Evolutionary conservation across 2,797 vertebrate species (phyloP), one percentile per base, ranked within the genome.

Genomic region (Cuculus canorus): DNA sequence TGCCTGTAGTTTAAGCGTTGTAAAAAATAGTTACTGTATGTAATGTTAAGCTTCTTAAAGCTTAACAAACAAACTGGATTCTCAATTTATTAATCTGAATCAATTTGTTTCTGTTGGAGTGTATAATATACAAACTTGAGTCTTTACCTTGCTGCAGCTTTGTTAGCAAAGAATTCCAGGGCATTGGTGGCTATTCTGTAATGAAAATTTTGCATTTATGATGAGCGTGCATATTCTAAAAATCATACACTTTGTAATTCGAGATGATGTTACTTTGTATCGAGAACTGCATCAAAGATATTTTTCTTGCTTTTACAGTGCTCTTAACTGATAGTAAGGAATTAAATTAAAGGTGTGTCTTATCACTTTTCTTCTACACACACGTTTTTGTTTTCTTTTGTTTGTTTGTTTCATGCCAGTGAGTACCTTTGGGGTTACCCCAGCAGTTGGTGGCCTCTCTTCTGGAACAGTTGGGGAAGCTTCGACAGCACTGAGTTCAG

Each of bases 401-500:
- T 96, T 94, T 94, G 82, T 86, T 97, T 97, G 95, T 97, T 97
- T 96, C 92, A 97, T 96, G 82, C 98, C 98, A 99, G 99, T 99
- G 98, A 99, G 99, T 98, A 99, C 99, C 27, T 99, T 99, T 80
- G 99, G 99, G 37, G 99, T 99, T 97, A 99, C 99, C 61, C 99
- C 99, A 65, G 97, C 99, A 65, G 99, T 99, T 95, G 99, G 99
- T 28, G 98, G 99, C 95, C 98, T 99, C 91, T 98, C 99, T n/a
- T 98, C 99, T 17, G 99, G 99, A 95, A 98, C 98, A 3, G 99
- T 99, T 69, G 99, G 99, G 71, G 99, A 99, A 97, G 99, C 99
- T 47, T 99, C 99, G 30, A 99, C 99, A 43, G 99, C 99, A 78
- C 98, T 99, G 97, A 99, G 99, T 97, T 99, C 99, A 56, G 99